These are phyloP conservation scores for Carollia perspicillata DNA, from an alignment of 2,113 vertebrate genomes.

Conservation along the genomic window DNA sequence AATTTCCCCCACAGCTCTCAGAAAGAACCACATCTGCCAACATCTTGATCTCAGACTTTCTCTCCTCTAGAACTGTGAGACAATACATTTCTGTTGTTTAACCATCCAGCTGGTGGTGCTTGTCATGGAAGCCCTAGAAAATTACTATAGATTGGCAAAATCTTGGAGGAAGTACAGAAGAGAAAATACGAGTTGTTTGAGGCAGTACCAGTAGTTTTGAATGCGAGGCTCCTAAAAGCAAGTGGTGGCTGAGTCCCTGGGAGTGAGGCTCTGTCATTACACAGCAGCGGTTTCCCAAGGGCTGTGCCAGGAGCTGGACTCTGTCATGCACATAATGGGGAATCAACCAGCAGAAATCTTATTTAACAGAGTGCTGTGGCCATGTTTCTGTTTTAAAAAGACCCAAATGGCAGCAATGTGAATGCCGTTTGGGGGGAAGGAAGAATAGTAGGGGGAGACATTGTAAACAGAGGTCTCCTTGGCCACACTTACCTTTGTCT, in stretches of 20 bases:
- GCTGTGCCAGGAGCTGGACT: not conserved
- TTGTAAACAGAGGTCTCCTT: not conserved
- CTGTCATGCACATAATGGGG: not conserved
- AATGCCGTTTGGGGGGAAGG: not conserved
- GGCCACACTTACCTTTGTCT: too few relatives aligned
- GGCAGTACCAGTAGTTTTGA: not conserved
- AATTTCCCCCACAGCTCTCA: not conserved
- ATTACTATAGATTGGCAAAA: not conserved
- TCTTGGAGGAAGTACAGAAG: not conserved
- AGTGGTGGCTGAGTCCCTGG: fast-evolving
- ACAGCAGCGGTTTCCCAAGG: not conserved
- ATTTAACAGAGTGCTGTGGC: not conserved
- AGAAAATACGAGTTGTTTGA: not conserved
- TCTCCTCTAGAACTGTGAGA: not conserved
- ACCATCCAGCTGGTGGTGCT: not conserved
- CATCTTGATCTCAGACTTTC: not conserved
- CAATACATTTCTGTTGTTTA: not conserved
- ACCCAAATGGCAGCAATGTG: not conserved
- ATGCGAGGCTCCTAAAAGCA: not conserved
- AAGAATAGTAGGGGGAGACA: not conserved
- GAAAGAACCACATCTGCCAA: not conserved
- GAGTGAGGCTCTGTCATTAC: not conserved
- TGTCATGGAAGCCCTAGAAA: not conserved
- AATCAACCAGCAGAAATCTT: not conserved
- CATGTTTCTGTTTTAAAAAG: not conserved